Base-by-base conservation (phyloP, 2,797 vertebrate species). In the Fratercula arctica region DNA sequence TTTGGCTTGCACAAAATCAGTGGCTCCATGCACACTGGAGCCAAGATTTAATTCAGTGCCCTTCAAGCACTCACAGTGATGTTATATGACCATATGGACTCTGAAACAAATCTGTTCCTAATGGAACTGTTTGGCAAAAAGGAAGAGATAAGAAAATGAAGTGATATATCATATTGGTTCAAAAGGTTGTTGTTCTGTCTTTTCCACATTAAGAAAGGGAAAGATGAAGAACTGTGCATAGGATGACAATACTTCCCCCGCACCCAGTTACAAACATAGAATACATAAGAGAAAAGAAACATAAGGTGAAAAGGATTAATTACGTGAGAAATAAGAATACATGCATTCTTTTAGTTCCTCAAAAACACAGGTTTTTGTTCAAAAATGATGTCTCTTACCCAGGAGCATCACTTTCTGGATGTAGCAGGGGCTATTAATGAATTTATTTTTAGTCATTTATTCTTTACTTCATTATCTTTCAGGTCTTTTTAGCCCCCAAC, bases 61-160 rank as follows among this genome's bases (percentile, higher is more conserved):
- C n/a, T 88, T 68, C 5, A 12, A 61, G 16, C 10, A 12, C 20
- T 89, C 45, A 59, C 37, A 37, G 16, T 46, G 60, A 54, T 50
- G 13, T 39, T 73, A 48, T 24, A n/a, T 35, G 66, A 77, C 74
- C 78, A 86, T 82, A 93, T 57, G 31, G 78, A 79, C 51, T 82
- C 61, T 59, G 39, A 90, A 91, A 72, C 13, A 93, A 75, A 78
- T 72, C 76, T 90, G 8, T 73, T 91, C 50, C 33, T 86, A 79
- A 79, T 60, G 54, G 23, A 81, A 75, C 28, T 51, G 3, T 39
- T 82, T 59, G 45, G 20, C 13, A 92, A 91, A 83, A 73, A 72
- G 37, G 6, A 87, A 74, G 26, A 91, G 29, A 85, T 53, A 87
- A 68, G 73, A 85, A 81, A 93, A 74, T 29, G 41, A 87, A 85